Percentiles rank a stretch among this genome's conserved stretches.
These are phyloP conservation scores for Periparus ater DNA, from an alignment of 2,797 vertebrate genomes.

Conservation along the genomic window DNA sequence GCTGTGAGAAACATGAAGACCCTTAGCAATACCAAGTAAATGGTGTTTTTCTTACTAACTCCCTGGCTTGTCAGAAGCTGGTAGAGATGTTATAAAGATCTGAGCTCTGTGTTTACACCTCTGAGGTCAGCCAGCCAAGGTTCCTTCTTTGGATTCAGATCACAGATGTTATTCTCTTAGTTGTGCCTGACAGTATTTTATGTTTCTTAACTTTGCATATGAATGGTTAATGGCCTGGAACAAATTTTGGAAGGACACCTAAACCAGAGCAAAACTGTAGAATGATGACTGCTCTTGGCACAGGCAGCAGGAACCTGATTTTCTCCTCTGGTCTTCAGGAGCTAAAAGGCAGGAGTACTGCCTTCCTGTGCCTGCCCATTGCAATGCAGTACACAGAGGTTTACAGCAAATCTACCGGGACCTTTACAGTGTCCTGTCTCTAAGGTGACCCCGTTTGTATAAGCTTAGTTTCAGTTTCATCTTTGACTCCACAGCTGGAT, in stretches of 20 bases:
- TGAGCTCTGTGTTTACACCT: not conserved
- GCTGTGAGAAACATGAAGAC: not conserved
- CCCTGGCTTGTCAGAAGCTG: not conserved
- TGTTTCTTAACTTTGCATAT: not conserved
- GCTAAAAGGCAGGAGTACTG: not conserved
- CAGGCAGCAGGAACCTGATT: not conserved
- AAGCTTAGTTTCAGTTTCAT: not conserved
- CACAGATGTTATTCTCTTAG: not conserved
- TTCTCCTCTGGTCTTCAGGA: not conserved
- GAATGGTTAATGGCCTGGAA: not conserved
- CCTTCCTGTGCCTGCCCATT: not conserved
- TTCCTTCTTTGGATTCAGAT: not conserved
- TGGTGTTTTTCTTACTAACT: not conserved
- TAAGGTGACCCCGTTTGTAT: accelerated
- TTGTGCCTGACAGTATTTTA: not conserved
- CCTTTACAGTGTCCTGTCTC: not conserved
- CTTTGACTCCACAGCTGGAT: not conserved
- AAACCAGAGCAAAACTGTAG: not conserved
- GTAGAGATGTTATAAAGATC: not conserved
- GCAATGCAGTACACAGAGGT: not conserved
- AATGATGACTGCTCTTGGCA: not conserved
- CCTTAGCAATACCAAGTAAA: not conserved
- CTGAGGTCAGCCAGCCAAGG: not conserved
- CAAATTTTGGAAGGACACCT: not conserved
- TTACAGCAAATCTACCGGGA: not conserved